Conservation (phyloP, 2,888 invertebrate genomes). For the Melieria omissa region DNA sequence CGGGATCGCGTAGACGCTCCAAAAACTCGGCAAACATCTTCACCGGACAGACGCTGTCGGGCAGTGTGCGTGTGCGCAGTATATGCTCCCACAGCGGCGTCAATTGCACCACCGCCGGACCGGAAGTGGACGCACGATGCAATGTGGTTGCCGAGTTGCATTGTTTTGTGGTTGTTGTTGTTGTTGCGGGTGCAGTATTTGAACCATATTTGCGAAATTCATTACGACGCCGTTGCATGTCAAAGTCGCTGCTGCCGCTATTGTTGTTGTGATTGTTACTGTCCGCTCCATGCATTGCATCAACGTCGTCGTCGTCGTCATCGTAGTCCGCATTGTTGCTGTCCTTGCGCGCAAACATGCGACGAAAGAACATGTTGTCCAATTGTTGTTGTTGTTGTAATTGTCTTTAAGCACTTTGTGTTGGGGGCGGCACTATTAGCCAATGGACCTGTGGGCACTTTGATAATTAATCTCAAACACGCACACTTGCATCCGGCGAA, state of each 20-base stretch:
- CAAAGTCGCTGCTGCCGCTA: slow-evolving; percentile 17
- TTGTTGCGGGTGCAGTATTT: not conserved
- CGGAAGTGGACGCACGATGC: slow-evolving; percentile 28
- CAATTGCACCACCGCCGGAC: slow-evolving; percentile 67
- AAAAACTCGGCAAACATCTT: slow-evolving; percentile 78
- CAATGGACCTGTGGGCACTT: not conserved
- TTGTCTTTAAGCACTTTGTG: not conserved
- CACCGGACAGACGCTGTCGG: slow-evolving; percentile 74
- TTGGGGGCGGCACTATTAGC: not conserved
- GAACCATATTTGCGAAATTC: slow-evolving; percentile 25
- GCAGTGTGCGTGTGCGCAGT: slow-evolving; percentile 78
- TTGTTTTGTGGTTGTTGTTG: slow-evolving; percentile 23
- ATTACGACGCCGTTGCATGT: slow-evolving; percentile 26
- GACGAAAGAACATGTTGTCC: slow-evolving; percentile 60
- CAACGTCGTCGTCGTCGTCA: slow-evolving; percentile 25
- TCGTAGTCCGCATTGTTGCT: slow-evolving; percentile 33
- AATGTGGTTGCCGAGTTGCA: slow-evolving; percentile 23
- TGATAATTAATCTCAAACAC: slow-evolving; percentile 51
- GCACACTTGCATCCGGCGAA: slow-evolving; percentile 51
- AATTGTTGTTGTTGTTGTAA: not conserved
- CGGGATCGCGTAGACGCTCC: slow-evolving; percentile 80
- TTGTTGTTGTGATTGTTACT: slow-evolving; percentile 33
- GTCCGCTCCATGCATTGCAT: not conserved
- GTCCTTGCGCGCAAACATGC: slow-evolving; percentile 59
- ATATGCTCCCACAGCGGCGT: slow-evolving; percentile 86